Evolutionary conservation across 2,113 vertebrate species (phyloP), one percentile per base, ranked within the genome.

Genomic region (Scophthalmus maximus): DNA sequence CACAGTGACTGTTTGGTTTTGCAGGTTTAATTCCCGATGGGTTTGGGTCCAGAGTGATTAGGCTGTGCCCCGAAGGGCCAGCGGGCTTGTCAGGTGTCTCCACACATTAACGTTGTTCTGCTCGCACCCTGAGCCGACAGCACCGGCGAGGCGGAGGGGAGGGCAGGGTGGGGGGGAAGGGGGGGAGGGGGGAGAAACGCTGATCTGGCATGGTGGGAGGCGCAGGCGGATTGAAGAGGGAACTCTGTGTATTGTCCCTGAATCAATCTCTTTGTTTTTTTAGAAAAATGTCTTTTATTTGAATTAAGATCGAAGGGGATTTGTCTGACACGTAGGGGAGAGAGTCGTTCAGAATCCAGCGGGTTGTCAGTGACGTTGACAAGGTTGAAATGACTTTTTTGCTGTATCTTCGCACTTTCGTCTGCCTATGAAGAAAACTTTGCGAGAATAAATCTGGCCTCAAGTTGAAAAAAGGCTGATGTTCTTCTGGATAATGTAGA

Each of bases 1-100:
- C 87, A 88, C 85, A 86, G 90, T 47, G 88, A 90, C 85, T 90
- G 90, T 93, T 92, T 92, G 89, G 88, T 90, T 88, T 92, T 87
- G 87, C 88, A 85, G 87, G 78, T 91, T 81, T 83, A 89, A 89
- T 88, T 92, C 85, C 81, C 55, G 49, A 87, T 78, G 86, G 82
- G 87, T 91, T 87, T 56, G 87, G 89, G 88, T 87, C 80, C 78
- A 87, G 81, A 86, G 86, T 87, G 89, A 92, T 93, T 92, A 92
- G 87, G 77, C 80, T 82, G 82, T 89, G 89, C 81, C 81, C 83
- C 70, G 78, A 87, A 86, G n/a, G 89, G 87, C 85, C 87, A 73
- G 82, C 68, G 51, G 87, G 91, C 86, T 91, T 89, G 84, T 91
- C 86, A 89, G 88, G 88, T 90, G 86, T 90, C 92, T 92, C 84